These are phyloP conservation scores for Diorhabda sublineata DNA, from an alignment of 1,140 invertebrate genomes.

Conservation along the genomic window DNA sequence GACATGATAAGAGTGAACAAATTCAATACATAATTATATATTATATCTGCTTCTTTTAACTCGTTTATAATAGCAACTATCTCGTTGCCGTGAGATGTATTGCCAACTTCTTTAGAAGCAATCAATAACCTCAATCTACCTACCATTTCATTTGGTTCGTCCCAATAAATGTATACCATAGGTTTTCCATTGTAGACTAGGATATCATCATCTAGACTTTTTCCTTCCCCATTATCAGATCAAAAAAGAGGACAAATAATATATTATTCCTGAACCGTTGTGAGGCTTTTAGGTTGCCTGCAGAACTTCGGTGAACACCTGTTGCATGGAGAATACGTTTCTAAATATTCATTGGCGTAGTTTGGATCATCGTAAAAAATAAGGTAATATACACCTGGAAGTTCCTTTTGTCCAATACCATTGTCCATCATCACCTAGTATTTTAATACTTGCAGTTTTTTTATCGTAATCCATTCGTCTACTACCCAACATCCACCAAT, in stretches of 20 bases:
- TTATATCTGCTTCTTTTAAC: no score
- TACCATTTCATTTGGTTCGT: slow-evolving; percentile 44
- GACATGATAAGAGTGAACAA: not conserved
- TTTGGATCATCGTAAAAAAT: no score
- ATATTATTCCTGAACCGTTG: no score
- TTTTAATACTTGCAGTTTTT: not conserved
- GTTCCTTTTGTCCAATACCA: no score
- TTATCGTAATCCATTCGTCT: not conserved
- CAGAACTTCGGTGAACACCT: not conserved
- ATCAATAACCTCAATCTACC: slow-evolving; percentile 39
- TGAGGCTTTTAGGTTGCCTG: not conserved
- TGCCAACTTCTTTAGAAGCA: slow-evolving; percentile 12
- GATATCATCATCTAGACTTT: no score
- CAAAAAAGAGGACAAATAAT: no score
- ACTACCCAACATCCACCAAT: not conserved
- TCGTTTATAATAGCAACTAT: no score
- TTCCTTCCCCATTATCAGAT: no score
- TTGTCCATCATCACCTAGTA: not conserved
- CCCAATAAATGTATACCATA: slow-evolving; percentile 40
- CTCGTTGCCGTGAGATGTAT: slow-evolving; percentile 11
- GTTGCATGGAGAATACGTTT: not conserved
- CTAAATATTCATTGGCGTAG: no score
- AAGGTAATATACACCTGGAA: no score
- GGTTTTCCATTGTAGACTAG: slow-evolving; percentile 7
- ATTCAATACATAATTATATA: not conserved